Evolutionary conservation across 2,888 invertebrate species (phyloP).

Genomic region (Danaus chrysippus): DNA sequence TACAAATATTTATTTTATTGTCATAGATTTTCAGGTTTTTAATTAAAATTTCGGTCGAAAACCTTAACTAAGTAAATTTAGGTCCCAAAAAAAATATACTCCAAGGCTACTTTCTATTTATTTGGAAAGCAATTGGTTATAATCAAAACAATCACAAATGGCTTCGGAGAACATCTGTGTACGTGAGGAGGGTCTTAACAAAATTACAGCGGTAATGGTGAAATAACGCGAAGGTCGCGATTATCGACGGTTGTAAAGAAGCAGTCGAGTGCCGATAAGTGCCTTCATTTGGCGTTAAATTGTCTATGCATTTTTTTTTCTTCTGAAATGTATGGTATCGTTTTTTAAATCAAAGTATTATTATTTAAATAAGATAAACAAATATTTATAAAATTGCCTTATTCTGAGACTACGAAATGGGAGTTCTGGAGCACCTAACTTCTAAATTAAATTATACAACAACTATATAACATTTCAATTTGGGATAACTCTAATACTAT

Average conservation of each 20-base stretch:
- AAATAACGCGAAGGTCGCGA: constrained; percentile 19
- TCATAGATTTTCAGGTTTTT: no score
- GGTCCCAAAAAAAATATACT: background rate
- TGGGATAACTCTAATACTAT: no score
- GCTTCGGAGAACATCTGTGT: constrained; percentile 18
- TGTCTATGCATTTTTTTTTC: constrained; percentile 1
- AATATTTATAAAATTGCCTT: background rate
- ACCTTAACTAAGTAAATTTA: background rate
- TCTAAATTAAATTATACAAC: no score
- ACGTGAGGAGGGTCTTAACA: constrained; percentile 23
- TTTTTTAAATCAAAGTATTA: background rate
- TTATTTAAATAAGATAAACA: background rate
- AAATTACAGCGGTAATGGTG: constrained; percentile 25
- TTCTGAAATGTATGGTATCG: background rate
- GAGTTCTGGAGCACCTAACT: no score
- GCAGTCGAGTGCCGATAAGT: constrained; percentile 17
- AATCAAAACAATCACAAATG: constrained; percentile 24
- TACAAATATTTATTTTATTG: no score
- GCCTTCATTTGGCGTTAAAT: constrained; percentile 9
- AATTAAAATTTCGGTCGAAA: no score
- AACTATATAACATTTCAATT: no score
- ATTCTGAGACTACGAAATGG: no score
- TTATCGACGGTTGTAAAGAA: constrained; percentile 22
- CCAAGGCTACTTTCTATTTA: background rate
- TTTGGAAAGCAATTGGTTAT: constrained; percentile 13